A percentile compares a stretch with the other conserved stretches of the same genome.
Conservation (phyloP, 2,113 vertebrate species). For the Dicaeum eximium region DNA sequence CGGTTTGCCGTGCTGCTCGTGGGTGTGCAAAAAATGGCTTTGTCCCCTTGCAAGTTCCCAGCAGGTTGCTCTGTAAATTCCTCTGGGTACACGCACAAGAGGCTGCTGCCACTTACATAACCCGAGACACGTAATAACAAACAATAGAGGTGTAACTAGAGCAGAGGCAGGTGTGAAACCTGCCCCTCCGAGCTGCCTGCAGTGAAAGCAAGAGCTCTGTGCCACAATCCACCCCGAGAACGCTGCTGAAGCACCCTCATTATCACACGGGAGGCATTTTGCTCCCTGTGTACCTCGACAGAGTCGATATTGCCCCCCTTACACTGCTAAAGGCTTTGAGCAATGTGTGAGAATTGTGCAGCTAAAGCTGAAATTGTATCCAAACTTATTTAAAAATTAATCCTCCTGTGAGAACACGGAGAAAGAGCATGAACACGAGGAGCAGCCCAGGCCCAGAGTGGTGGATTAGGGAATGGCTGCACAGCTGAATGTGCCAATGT, state of each 20-base stretch:
- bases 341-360: not conserved
- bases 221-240: not conserved
- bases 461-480: not conserved
- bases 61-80: not conserved
- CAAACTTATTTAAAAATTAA: not conserved
- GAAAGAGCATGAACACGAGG: not conserved
- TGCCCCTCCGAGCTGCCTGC: not conserved
- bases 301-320: not conserved
- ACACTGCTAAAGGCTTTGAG: not conserved
- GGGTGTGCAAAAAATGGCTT: not conserved
- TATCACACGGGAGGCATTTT: not conserved
- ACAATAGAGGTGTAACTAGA: not conserved
- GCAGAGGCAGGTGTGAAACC: not conserved
- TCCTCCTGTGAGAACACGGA: not conserved
- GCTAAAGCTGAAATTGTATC: not conserved
- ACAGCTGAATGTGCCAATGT: accelerated
- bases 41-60: not conserved
- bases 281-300: not conserved
- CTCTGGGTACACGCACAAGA: accelerated
- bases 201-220: not conserved
- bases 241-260: not conserved
- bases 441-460: not conserved
- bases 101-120: not conserved
- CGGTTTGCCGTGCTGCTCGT: accelerated
- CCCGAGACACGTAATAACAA: not conserved